phyloP scores from a whole-genome alignment of 2,113 vertebrate species.

The Pristiophorus japonicus region DNA sequence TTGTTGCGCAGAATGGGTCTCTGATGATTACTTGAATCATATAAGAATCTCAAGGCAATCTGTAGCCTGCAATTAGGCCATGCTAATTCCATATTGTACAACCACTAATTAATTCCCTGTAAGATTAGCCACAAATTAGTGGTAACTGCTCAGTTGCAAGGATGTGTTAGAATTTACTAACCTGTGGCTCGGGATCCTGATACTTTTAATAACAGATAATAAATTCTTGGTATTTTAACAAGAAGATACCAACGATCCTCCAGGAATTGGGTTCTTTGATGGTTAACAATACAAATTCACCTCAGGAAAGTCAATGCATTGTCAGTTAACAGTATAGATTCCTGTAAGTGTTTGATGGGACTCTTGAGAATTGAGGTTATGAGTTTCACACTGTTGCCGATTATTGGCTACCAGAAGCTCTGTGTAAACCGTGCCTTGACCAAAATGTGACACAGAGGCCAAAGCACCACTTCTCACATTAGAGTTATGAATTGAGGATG shows the following conservation, averaged over 20 bases:
- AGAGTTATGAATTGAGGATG: conserved; percentile 63
- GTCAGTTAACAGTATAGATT: not conserved
- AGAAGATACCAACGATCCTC: not conserved
- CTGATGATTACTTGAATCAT: not conserved
- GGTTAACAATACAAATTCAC: not conserved
- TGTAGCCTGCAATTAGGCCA: not conserved
- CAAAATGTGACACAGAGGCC: conserved; percentile 41
- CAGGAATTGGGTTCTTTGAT: not conserved
- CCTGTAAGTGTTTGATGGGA: not conserved
- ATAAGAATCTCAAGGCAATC: not conserved
- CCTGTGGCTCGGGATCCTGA: not conserved
- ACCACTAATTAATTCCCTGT: not conserved
- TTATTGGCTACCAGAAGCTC: conserved; percentile 5
- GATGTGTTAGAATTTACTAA: not conserved
- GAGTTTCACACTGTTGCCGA: no score
- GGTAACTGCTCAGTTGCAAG: not conserved
- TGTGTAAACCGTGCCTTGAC: not conserved
- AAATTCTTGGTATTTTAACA: not conserved
- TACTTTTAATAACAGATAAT: not conserved
- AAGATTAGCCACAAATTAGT: not conserved
- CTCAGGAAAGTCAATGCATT: not conserved
- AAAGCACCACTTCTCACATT: conserved; percentile 63
- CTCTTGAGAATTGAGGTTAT: not conserved
- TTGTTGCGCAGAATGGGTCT: conserved; percentile 1
- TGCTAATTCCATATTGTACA: not conserved